Evolutionary conservation across 2,113 vertebrate genomes (phyloP).

Genomic region (Pongo pygmaeus): DNA sequence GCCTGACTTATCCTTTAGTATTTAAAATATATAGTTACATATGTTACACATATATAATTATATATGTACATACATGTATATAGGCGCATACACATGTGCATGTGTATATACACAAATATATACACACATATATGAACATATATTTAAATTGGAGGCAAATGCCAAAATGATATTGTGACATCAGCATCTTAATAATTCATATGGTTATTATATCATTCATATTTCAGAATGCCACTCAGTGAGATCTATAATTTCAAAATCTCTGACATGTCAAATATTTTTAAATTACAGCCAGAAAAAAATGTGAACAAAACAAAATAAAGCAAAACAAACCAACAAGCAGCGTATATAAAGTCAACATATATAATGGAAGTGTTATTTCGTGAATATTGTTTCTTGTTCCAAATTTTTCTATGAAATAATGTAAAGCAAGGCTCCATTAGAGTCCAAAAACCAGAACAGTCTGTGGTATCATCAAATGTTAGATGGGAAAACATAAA

Average conservation of each 20-base stretch:
- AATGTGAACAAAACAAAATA: background rate
- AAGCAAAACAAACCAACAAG: background rate
- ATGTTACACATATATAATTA: background rate
- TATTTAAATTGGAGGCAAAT: background rate
- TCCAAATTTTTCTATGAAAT: background rate
- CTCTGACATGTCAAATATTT: background rate
- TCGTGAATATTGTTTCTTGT: background rate
- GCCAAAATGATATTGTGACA: background rate
- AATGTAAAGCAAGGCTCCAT: background rate
- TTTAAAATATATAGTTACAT: background rate
- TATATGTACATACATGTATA: background rate
- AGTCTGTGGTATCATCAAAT: background rate
- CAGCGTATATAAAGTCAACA: background rate
- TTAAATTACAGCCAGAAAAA: background rate
- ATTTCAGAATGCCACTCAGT: background rate
- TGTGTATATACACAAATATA: background rate
- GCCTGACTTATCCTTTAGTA: background rate
- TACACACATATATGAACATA: too few relatives aligned
- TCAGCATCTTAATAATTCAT: background rate
- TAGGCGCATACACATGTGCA: background rate
- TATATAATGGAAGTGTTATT: background rate
- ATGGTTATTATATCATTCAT: background rate
- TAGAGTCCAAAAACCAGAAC: background rate
- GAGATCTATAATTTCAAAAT: background rate
- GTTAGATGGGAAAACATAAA: slow-evolving; percentile 18